Conservation (phyloP, 53 echinoderm and acorn worm species). For the Actinopyga echinites region DNA sequence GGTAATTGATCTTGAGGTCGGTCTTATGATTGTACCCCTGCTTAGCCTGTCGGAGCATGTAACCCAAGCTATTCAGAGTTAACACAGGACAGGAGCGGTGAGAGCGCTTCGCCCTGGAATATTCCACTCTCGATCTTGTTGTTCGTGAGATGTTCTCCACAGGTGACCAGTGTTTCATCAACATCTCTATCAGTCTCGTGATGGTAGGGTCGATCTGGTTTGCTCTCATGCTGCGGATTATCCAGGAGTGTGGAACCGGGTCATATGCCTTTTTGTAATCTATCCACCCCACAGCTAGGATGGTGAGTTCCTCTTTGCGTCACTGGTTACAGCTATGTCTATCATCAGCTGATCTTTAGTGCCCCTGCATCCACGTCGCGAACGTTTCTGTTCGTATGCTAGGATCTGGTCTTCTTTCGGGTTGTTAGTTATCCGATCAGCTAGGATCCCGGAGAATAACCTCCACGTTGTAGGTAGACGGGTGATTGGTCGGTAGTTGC, state of each 20-base stretch:
- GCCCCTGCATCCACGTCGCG: background rate
- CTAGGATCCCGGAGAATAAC: no score
- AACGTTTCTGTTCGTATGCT: background rate
- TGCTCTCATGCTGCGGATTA: background rate
- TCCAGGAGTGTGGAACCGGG: no score
- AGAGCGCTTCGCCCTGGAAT: background rate
- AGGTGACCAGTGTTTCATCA: background rate
- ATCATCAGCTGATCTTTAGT: background rate
- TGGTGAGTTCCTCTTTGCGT: background rate
- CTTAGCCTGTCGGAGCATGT: no score
- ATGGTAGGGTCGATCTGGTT: background rate
- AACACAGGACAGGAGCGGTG: background rate
- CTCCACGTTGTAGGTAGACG: background rate
- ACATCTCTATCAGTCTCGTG: background rate
- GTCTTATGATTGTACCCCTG: no score
- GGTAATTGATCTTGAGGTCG: no score
- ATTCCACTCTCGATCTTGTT: background rate
- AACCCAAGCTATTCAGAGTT: background rate
- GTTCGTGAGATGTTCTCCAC: background rate
- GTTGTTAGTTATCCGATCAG: background rate
- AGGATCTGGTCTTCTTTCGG: background rate
- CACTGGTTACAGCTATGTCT: background rate
- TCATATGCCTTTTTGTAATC: background rate
- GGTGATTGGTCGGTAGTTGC: background rate
- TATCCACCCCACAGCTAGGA: background rate